Percentiles rank a stretch among this genome's conserved stretches.
Evolutionary conservation across 2,888 invertebrate species (phyloP).

Genomic region (Cataglyphis altisquamis): DNA sequence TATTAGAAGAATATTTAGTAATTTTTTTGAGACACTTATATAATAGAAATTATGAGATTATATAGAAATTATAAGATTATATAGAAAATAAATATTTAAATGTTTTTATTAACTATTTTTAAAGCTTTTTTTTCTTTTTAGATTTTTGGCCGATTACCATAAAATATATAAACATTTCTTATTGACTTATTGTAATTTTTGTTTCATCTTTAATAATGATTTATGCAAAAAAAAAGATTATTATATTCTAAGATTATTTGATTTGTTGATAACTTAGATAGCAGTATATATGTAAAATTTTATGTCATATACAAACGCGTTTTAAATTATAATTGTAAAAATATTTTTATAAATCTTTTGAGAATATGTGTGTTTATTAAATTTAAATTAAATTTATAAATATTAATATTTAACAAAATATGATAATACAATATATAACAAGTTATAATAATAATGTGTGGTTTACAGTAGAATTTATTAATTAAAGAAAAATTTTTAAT

Average conservation of each 20-base stretch:
- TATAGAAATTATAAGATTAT: too few relatives aligned
- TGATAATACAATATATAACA: not conserved
- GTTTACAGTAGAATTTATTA: not conserved
- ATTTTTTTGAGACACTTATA: not conserved
- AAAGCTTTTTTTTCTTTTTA: not conserved
- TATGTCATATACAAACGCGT: not conserved
- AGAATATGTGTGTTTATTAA: constrained; percentile 44
- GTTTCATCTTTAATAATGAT: constrained; percentile 75
- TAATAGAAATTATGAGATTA: not conserved
- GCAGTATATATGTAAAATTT: not conserved
- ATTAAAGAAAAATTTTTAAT: constrained; percentile 29
- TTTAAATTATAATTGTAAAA: constrained; percentile 26
- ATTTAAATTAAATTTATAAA: constrained; percentile 24
- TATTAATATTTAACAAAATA: constrained; percentile 18
- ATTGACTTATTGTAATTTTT: constrained; percentile 81
- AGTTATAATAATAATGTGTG: not conserved
- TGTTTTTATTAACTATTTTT: not conserved
- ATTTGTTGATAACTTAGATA: not conserved
- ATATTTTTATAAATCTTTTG: constrained; percentile 21
- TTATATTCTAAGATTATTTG: constrained; percentile 70
- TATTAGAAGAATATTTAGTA: not conserved
- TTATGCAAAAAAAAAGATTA: constrained; percentile 46
- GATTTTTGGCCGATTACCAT: constrained; percentile 2
- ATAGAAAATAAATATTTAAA: not conserved
- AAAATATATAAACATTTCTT: constrained; percentile 67